Conservation (phyloP, 2,113 vertebrate species). For the Promerops cafer region DNA sequence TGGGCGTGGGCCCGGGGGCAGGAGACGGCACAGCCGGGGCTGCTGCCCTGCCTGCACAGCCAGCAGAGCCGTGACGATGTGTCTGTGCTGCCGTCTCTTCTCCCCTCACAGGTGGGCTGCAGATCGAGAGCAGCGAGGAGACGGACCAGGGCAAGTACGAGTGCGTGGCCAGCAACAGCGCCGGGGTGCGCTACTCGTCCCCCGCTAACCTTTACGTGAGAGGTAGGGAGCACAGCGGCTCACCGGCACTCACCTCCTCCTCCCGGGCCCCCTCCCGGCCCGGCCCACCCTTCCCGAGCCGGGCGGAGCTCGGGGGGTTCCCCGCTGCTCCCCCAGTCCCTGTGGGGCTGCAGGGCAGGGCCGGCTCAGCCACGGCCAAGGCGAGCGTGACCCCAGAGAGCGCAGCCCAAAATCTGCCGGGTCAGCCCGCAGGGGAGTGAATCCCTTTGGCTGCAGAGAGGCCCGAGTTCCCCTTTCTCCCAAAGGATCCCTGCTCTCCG, state of each 20-base stretch:
- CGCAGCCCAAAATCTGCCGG: neutral
- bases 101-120: conserved; percentile 86
- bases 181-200: conserved; percentile 95
- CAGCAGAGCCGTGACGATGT: neutral
- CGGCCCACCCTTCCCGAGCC: neutral
- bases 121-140: conserved; percentile 99
- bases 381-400: neutral
- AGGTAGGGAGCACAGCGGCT: conserved; percentile 90
- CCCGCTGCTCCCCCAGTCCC: rapidly evolving
- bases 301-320: neutral
- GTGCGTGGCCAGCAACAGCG: conserved; percentile 95
- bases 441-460: neutral
- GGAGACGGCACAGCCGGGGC: rapidly evolving
- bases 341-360: rapidly evolving
- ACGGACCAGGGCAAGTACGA: conserved; percentile 99
- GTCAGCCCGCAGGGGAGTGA: neutral
- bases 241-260: neutral
- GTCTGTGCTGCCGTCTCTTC: conserved; percentile 38
- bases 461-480: neutral
- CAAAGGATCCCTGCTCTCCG: neutral
- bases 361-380: neutral
- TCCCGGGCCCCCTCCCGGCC: neutral
- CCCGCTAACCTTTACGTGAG: conserved; percentile 99
- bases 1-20: neutral
- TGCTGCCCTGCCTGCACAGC: neutral